A percentile compares a stretch with the other conserved stretches of the same genome.
Evolutionary conservation across 1,140 invertebrate genomes (phyloP).

Genomic region (Zophobas morio): DNA sequence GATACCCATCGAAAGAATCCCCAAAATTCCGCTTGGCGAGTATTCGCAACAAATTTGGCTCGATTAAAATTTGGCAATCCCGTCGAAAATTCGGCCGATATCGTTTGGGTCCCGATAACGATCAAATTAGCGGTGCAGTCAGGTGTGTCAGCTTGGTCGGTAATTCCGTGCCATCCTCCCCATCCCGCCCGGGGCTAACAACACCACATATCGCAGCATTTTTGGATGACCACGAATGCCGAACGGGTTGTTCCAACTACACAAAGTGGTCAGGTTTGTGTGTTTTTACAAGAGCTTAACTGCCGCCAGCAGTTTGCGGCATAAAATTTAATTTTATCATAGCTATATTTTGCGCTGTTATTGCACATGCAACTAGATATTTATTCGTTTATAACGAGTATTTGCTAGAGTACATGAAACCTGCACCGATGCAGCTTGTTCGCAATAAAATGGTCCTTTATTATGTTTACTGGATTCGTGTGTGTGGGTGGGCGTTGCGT

Average conservation of each 20-base stretch:
- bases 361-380: constrained; percentile 51
- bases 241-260: constrained; percentile 52
- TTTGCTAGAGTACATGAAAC: constrained; percentile 52
- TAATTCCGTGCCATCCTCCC: constrained; percentile 5
- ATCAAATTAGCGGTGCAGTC: constrained; percentile 40
- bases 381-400: constrained; percentile 45
- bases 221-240: constrained; percentile 57
- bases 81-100: not conserved
- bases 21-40: too few species aligned
- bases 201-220: constrained; percentile 51
- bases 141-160: constrained; percentile 37
- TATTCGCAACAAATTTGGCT: not conserved
- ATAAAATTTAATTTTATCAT: constrained; percentile 59
- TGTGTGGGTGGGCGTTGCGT: constrained; percentile 50
- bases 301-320: constrained; percentile 59
- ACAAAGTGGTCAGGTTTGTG: constrained; percentile 56
- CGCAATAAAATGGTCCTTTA: constrained; percentile 55
- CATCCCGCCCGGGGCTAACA: constrained; percentile 14
- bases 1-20: too few species aligned
- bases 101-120: constrained; percentile 22
- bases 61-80: not conserved
- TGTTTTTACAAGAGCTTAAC: constrained; percentile 61
- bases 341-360: constrained; percentile 55
- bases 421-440: constrained; percentile 51
- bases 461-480: constrained; percentile 54